These are phyloP conservation scores for Bostrychus sinensis DNA, from an alignment of 2,113 vertebrate genomes.

Conservation along the genomic window DNA sequence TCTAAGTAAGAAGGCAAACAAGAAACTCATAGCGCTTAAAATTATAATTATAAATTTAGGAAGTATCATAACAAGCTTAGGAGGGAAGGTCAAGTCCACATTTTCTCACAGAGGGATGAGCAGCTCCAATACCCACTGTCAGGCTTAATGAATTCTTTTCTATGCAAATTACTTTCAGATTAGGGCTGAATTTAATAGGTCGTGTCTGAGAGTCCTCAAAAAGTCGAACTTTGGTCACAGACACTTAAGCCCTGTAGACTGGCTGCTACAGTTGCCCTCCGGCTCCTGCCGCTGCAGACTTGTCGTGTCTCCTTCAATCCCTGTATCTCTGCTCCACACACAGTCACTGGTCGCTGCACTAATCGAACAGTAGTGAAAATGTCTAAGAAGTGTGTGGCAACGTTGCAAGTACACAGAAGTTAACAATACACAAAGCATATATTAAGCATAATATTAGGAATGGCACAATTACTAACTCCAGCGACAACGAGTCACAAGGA, in stretches of 20 bases:
- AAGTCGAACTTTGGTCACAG: conserved; percentile 46
- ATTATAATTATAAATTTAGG: not conserved
- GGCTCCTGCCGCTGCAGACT: not conserved
- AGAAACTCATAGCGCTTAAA: not conserved
- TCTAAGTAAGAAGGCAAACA: not conserved
- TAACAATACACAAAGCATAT: not conserved
- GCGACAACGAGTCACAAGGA: too few species aligned
- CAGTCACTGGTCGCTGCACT: not conserved
- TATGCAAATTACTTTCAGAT: conserved; percentile 62
- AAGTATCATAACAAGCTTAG: conserved; percentile 35
- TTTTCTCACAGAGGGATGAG: conserved; percentile 36
- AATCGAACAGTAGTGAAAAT: not conserved
- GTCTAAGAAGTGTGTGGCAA: not conserved
- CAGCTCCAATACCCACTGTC: conserved; percentile 33
- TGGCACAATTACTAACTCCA: too few species aligned
- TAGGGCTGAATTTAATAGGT: conserved; percentile 49
- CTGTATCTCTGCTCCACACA: not conserved
- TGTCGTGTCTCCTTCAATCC: not conserved
- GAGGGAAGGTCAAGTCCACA: conserved; percentile 31
- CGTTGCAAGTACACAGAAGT: not conserved
- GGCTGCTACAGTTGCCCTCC: conserved; percentile 1
- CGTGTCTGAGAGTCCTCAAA: conserved; percentile 28
- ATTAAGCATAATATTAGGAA: too few species aligned
- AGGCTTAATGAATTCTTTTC: conserved; percentile 56
- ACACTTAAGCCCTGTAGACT: conserved; percentile 30